Evolutionary conservation across 2,797 vertebrate genomes (phyloP), one percentile per base, ranked within the genome.

Genomic region (Sparus aurata): DNA sequence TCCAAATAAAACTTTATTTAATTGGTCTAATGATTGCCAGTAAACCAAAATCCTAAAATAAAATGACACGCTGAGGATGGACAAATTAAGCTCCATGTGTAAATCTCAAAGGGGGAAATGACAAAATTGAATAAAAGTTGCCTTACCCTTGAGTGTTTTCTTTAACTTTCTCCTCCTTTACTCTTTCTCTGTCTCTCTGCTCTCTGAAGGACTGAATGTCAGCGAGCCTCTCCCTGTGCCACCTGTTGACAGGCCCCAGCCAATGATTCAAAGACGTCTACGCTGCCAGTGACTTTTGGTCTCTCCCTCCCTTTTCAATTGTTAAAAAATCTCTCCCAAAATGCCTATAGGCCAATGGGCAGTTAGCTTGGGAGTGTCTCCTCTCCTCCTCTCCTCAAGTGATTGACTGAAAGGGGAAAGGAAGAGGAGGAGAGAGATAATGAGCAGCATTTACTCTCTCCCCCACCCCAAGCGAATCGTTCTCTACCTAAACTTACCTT

Each of bases 331-430:
- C 87, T 86, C 58, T 81, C 84, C 79, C 43, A 22, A 54, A 90
- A 92, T 90, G 77, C 86, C 92, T 89, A 63, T 58, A 80, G 94
- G 92, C 95, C 95, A 96, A 92, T 92, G 88, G 85, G 92, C 85
- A 87, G 86, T 90, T 86, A 85, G 86, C 88, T 84, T 9, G 66
- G 95, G 95, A 93, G 94, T 92, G 89, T 94, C 91, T 94, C 79
- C 80, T 91, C 75, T 80, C 41, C 73, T 88, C 77, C 80, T 87
- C 84, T 79, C 71, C 70, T 89, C 69, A 41, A 85, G 85, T 76
- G 75, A 77, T 83, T 77, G 73, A 86, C 91, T 79, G 73, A 77
- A 82, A 17, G 23, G 55, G 74, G 68, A 89, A 49, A 88, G 49
- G 73, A 62, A 81, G 74, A 85, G 80, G 85, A 79, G 69, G 80